Base-by-base conservation (phyloP, 1,140 invertebrate genomes). In the Wiebesia pumilae region DNA sequence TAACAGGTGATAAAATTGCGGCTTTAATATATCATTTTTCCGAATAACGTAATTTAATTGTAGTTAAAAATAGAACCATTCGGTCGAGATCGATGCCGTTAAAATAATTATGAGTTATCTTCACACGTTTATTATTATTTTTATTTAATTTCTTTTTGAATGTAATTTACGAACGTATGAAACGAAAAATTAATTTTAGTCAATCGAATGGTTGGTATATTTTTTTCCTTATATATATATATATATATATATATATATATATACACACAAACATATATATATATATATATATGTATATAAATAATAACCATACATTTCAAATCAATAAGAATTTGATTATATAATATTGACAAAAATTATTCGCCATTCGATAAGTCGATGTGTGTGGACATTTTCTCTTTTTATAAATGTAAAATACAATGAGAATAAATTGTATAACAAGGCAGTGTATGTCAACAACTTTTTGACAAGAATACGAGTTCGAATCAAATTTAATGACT, bases 341-440 rank as follows among this genome's bases (percentile, higher is more conserved):
- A n/a, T 27, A 33, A 58, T 65, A 78, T 47, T 84, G 27, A 78
- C 71, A 78, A 84, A 84, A 33, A 51, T 84, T 24, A n/a, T 84
- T 78, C 83, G 73, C 71, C 21, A 35, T 47, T 84, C 21, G 12
- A 67, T 65, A 47, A 62, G 69, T 79, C 83, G 58, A 75, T 75
- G 19, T 67, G 19, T 79, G 38, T 30, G 58, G 54, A 84, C 38
- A 79, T 84, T 35, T 84, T 84, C 19, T 43, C 35, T 62, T 67
- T 54, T 73, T 75, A 81, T 40, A 85, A 51, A 80, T 69, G 51
- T 62, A 47, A 85, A 81, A 62, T 85, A 85, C 84, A 85, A 54
- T 33, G 14, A 81, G 65, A 71, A 62, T 43, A 73, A 85, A 79
- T 81, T 19, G 58, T 73, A 47, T 43, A 73, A 71, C 24, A 73